Evolutionary conservation across 2,888 invertebrate species (phyloP).

Genomic region (Pollenia angustigena): DNA sequence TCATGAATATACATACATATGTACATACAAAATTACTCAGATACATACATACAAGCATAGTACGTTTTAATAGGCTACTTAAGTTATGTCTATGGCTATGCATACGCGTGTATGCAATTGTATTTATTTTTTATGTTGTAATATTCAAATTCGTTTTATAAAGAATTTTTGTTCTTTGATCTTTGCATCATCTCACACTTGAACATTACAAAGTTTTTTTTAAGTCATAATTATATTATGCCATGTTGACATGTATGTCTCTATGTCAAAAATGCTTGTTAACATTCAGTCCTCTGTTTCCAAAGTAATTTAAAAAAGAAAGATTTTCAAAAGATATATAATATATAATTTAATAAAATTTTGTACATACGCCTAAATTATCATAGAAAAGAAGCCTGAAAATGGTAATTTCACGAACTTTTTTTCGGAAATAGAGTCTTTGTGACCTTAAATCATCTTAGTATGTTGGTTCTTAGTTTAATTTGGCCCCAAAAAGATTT

Average conservation of each 20-base stretch:
- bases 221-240: constrained; percentile 37
- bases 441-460: no score
- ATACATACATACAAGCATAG: neutral
- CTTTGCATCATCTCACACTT: constrained; percentile 27
- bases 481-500: no score
- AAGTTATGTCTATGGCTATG: neutral
- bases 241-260: constrained; percentile 35
- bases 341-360: no score
- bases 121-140: neutral
- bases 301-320: no score
- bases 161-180: constrained; percentile 44
- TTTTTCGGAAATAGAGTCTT: no score
- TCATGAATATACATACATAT: neutral
- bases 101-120: neutral
- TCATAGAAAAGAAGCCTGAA: no score
- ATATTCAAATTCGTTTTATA: constrained; percentile 4
- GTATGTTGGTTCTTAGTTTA: no score
- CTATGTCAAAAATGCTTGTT: constrained; percentile 12
- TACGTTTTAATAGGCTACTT: neutral
- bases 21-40: neutral
- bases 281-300: neutral
- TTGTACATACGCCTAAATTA: no score
- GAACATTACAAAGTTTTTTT: constrained; percentile 16
- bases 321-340: no score
- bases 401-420: no score